Base-by-base conservation (phyloP, 2,888 invertebrate species). In the Zelleria hepariella region DNA sequence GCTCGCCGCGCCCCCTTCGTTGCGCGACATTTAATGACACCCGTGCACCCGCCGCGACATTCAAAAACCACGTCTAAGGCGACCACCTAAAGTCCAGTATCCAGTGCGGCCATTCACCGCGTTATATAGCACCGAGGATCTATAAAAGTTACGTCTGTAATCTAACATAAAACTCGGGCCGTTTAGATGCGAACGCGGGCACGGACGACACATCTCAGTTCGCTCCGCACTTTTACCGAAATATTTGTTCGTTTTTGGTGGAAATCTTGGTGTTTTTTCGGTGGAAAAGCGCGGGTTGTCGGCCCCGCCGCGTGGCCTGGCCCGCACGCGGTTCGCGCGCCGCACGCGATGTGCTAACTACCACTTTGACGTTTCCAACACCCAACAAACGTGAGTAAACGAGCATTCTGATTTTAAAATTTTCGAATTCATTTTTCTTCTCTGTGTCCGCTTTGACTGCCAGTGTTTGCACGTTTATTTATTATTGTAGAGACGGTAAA, bases 81-180 rank as follows among this genome's bases (percentile, higher is more conserved):
- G 65, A 67, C 1, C 66, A 67, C 71, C 68, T 73, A 87, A 80
- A 74, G 82, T 74, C 77, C 73, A 84, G 70, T 77, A 75, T 86
- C 75, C 80, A 76, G 72, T 78, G 78, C 73, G 77, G 75, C 72
- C 78, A 76, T 78, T 83, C 83, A 82, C 85, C 86, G 82, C 86
- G 88, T 87, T 88, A 88, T 88, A 88, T 88, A 88, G 88, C 87
- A 87, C 87, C 86, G 87, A 88, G 87, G 88, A 88, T 88, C 88
- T 88, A 88, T 88, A 88, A 88, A 88, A 88, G 87, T 88, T 87
- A 88, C 87, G 88, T 88, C 87, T 88, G 88, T 88, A 88, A 88
- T 88, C 88, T 88, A 87, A 88, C 88, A 88, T 88, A 88, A 88
- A 88, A 88, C 86, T 87, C 87, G 85, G 87, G 86, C 88, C 88